Evolutionary conservation across 2,113 vertebrate species (phyloP), one percentile per base, ranked within the genome.

Genomic region (Phyllostomus hastatus): DNA sequence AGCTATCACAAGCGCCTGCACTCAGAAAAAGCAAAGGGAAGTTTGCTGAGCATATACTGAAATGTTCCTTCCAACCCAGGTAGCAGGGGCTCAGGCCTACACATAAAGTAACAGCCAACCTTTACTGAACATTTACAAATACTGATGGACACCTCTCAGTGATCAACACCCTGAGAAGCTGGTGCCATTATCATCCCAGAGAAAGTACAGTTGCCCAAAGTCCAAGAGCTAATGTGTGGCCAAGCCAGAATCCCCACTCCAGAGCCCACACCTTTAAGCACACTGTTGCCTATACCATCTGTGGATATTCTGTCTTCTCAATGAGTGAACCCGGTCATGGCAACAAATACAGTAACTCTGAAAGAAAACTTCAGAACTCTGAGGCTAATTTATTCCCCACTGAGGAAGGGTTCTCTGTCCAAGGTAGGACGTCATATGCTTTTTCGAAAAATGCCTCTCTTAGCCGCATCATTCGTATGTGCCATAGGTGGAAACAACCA

Each of bases 1-100:
- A 41, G 98, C 98, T 19, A 99, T 98, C 69, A 99, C 99, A 0
- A 99, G 98, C 48, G 98, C 99, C 99, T 99, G 97, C 4, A 5
- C 28, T 8, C 22, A n/a, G 86, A 92, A 33, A 96, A 80, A 97
- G 15, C 86, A 35, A 35, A 95, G 54, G 73, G 19, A 4, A 46
- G 50, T 33, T 11, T 69, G 10, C 9, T 38, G 64, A 50, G 46
- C 83, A 41, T 0, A 0, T 5, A n/a, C 0, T 2, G 66, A 70
- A 78, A 33, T 3, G 2, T 4, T 38, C n/a, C 72, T 80, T 59
- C 28, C 52, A 38, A 70, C 14, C 41, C 59, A 20, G 17, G 8
- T 0, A 33, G 66, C 16, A 1, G 15, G 5, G 69, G 24, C 61
- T 50, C 41, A 1, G 6, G 41, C 43, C 59, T 57, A 5, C 9